Conservation (phyloP, 2,888 invertebrate species). For the Lobophora halterata region DNA sequence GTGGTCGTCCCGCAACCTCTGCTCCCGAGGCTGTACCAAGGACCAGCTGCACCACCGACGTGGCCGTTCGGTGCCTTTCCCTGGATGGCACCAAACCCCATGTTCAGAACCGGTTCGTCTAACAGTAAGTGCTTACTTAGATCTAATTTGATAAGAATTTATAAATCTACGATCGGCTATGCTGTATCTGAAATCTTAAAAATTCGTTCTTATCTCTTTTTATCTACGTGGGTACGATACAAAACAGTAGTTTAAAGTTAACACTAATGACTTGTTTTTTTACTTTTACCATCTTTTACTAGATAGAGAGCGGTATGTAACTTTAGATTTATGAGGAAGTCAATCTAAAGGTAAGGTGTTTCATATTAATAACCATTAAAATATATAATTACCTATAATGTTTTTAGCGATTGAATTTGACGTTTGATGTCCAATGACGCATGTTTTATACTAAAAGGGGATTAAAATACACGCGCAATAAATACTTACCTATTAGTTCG, state of each 20-base stretch:
- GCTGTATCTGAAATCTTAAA: conserved; percentile 15
- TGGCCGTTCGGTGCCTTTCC: conserved; percentile 85
- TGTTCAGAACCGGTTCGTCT: conserved; percentile 81
- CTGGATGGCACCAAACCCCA: conserved; percentile 83
- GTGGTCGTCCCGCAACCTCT: conserved; percentile 86
- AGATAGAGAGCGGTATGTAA: too few relatives aligned
- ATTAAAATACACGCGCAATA: too few relatives aligned
- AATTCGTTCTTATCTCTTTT: conserved; percentile 24
- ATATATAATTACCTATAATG: too few relatives aligned
- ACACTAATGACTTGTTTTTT: conserved; percentile 4
- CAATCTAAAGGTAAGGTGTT: too few relatives aligned
- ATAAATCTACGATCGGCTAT: too few relatives aligned
- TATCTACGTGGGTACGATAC: conserved; percentile 22
- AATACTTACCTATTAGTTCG: too few relatives aligned
- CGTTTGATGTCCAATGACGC: too few relatives aligned
- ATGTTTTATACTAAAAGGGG: too few relatives aligned
- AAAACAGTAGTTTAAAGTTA: conserved; percentile 15
- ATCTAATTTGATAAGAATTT: conserved; percentile 23
- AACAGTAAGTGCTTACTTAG: conserved; percentile 73
- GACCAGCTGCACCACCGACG: conserved; percentile 73
- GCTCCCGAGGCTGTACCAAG: conserved; percentile 81
- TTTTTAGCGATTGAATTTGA: too few relatives aligned
- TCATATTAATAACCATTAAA: too few relatives aligned
- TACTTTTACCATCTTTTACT: too few relatives aligned
- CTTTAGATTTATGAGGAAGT: too few relatives aligned